phyloP scores from a whole-genome alignment of 2,113 vertebrate species.

The Carassius carassius region DNA sequence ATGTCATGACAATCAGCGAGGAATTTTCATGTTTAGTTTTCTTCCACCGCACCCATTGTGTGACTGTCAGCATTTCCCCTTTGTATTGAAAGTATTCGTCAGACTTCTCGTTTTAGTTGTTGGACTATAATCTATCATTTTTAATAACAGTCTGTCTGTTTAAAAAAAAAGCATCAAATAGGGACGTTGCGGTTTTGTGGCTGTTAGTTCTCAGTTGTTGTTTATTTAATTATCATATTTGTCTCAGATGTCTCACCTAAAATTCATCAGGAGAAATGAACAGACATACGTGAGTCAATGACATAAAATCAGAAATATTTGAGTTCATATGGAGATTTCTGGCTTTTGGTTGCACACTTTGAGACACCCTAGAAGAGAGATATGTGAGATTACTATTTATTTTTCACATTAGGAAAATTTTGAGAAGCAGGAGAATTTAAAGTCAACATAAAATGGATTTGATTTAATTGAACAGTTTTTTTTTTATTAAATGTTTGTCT shows the following conservation, averaged over 20 bases:
- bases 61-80: not conserved
- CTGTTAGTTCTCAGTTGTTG: not conserved
- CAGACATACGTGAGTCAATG: not conserved
- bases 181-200: not conserved
- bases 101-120: not conserved
- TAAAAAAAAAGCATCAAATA: not conserved
- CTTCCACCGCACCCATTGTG: not conserved
- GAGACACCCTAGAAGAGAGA: not conserved
- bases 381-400: not conserved
- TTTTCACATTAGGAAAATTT: not conserved
- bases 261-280: not conserved
- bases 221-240: not conserved
- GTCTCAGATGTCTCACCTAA: not conserved
- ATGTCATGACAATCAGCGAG: conserved; percentile 2
- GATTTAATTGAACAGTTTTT: not conserved
- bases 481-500: too few relatives aligned
- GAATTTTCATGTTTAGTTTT: not conserved
- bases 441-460: not conserved
- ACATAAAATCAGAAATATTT: not conserved
- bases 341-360: not conserved
- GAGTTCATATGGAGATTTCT: not conserved
- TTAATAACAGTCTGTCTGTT: conserved; percentile 4
- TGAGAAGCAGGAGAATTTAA: not conserved
- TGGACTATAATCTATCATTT: not conserved
- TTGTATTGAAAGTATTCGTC: not conserved